Percentiles rank a stretch among this genome's conserved stretches.
phyloP scores from a whole-genome alignment of 2,113 vertebrate species.

The Lates calcarifer region DNA sequence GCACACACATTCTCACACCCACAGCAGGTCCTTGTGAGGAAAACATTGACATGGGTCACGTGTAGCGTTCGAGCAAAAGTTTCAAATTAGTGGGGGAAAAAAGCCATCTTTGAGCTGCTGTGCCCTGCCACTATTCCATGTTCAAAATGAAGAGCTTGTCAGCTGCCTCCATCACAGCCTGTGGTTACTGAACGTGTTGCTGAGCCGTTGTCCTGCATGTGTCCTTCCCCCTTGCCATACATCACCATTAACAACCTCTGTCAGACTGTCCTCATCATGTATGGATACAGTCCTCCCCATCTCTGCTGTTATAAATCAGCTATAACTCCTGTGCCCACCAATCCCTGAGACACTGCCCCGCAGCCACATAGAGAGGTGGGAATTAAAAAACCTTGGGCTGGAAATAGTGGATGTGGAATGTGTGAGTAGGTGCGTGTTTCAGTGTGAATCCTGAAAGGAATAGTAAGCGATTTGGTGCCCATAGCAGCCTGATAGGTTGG shows the following conservation, averaged over 20 bases:
- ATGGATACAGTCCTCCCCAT: slow-evolving; percentile 5
- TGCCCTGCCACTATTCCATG: not conserved
- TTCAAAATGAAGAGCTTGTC: not conserved
- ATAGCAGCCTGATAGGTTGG: not conserved
- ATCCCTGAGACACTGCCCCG: not conserved
- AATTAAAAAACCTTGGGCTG: not conserved
- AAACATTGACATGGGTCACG: not conserved
- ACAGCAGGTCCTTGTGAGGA: not conserved
- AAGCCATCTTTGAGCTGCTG: not conserved
- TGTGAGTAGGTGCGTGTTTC: not conserved
- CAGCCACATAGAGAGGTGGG: not conserved
- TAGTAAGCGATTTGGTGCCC: not conserved
- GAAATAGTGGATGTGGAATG: not conserved
- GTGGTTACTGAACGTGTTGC: not conserved
- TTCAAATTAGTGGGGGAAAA: not conserved
- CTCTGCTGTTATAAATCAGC: slow-evolving; percentile 25
- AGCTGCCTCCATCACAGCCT: not conserved
- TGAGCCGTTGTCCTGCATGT: not conserved
- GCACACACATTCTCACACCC: not conserved
- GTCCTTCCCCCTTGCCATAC: not conserved
- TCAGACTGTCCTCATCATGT: slow-evolving; percentile 25
- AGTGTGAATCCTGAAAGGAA: not conserved
- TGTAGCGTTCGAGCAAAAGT: too few relatives aligned
- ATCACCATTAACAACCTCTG: slow-evolving; percentile 25
- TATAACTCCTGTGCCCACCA: not conserved